Percentiles rank a stretch among this genome's conserved stretches.
phyloP scores from a whole-genome alignment of 2,797 vertebrate species.

The Hypotaenidia philippensis region DNA sequence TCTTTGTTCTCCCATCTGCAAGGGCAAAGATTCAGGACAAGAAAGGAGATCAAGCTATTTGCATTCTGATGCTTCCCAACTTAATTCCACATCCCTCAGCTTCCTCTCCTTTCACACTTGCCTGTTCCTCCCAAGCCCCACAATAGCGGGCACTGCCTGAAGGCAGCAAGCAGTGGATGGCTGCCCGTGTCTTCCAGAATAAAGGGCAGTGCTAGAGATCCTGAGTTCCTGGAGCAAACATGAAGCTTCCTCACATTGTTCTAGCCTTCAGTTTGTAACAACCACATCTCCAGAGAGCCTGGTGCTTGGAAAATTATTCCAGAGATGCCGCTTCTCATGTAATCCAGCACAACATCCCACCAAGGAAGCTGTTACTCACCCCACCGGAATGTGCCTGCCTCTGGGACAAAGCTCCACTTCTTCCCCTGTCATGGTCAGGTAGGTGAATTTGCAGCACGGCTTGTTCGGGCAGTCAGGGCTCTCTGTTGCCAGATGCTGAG shows the following conservation, averaged over 20 bases:
- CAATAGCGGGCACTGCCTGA: accelerated
- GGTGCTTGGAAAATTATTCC: background rate
- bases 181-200: background rate
- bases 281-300: background rate
- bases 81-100: background rate
- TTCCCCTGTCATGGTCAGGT: conserved; percentile 92
- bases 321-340: background rate
- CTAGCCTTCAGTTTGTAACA: background rate
- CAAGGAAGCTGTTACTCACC: conserved; percentile 77
- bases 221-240: background rate
- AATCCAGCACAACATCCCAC: accelerated
- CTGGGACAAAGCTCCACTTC: conserved; percentile 94
- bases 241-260: background rate
- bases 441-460: conserved; percentile 96
- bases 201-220: background rate
- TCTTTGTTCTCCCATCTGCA: conserved; percentile 97
- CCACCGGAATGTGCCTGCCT: conserved; percentile 89
- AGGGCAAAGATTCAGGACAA: background rate
- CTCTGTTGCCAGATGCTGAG: conserved; percentile 91
- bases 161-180: background rate
- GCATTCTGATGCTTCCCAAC: background rate
- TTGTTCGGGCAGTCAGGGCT: conserved; percentile 94
- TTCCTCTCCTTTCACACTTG: background rate
- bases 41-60: background rate
- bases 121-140: background rate